Percentiles rank a stretch among this genome's conserved stretches.
These are phyloP conservation scores for Pollimyrus isidori DNA, from an alignment of 2,113 vertebrate genomes.

Conservation along the genomic window DNA sequence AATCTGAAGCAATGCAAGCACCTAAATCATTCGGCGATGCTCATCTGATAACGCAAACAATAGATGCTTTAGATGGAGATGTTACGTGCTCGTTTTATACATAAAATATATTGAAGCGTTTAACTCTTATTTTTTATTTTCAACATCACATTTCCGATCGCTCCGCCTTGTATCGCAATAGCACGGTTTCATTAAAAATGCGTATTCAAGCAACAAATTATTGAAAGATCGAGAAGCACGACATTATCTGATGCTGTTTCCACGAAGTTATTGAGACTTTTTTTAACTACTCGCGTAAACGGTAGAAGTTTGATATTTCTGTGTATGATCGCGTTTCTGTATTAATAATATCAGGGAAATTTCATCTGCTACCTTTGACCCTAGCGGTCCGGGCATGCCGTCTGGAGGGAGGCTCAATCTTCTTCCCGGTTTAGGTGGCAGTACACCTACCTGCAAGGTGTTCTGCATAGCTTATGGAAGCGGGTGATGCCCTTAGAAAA, in stretches of 20 bases:
- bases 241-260: not conserved
- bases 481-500: conserved; percentile 24
- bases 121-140: not conserved
- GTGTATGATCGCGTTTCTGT: not conserved
- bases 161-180: not conserved
- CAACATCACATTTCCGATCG: not conserved
- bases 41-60: not conserved
- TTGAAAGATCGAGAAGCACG: not conserved
- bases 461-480: conserved; percentile 37
- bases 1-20: not conserved
- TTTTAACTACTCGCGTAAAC: not conserved
- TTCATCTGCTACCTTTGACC: conserved; percentile 16
- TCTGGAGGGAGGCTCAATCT: conserved; percentile 3
- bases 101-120: not conserved
- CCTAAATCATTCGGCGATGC: not conserved
- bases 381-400: not conserved
- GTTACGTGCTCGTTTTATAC: not conserved
- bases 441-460: conserved; percentile 37
- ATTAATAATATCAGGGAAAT: conserved; percentile 1
- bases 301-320: not conserved
- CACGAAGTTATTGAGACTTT: not conserved
- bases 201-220: not conserved
- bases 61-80: not conserved
- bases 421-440: conserved; percentile 25
- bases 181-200: not conserved